A percentile compares a stretch with the other conserved stretches of the same genome.
Conservation (phyloP, 1,140 invertebrate genomes). For the Heliconius himera region DNA sequence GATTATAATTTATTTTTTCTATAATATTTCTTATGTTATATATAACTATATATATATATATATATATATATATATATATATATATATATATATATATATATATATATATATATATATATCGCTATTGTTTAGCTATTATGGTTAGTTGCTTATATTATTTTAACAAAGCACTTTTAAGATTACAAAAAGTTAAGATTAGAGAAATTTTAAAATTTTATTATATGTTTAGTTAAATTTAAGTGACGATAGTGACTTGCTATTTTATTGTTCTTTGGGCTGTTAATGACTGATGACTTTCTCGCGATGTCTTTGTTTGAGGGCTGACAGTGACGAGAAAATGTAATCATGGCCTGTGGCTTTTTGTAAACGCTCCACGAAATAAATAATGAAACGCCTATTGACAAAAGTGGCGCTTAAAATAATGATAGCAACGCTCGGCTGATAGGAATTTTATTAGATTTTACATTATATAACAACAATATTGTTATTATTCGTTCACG, state of each 20-base stretch:
- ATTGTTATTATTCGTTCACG: not conserved
- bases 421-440: conserved; percentile 41
- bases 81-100: too few relatives aligned
- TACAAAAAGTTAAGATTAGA: not conserved
- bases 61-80: too few relatives aligned
- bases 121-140: not conserved
- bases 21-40: not conserved
- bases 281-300: conserved; percentile 76
- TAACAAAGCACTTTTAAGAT: conserved; percentile 21
- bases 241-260: conserved; percentile 73
- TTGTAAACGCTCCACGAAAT: conserved; percentile 50
- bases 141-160: not conserved
- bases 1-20: not conserved
- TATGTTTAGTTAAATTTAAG: conserved; percentile 50
- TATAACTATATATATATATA: conserved; percentile 9
- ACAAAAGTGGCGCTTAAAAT: conserved; percentile 46
- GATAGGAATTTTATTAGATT: conserved; percentile 25
- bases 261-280: conserved; percentile 72
- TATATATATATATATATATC: too few relatives aligned
- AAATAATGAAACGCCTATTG: conserved; percentile 66
- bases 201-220: not conserved
- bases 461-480: conserved; percentile 7
- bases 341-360: conserved; percentile 62
- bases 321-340: conserved; percentile 73
- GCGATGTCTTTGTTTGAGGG: conserved; percentile 71